Evolutionary conservation across 2,888 invertebrate genomes (phyloP).

Genomic region (Drosophila mulleri): DNA sequence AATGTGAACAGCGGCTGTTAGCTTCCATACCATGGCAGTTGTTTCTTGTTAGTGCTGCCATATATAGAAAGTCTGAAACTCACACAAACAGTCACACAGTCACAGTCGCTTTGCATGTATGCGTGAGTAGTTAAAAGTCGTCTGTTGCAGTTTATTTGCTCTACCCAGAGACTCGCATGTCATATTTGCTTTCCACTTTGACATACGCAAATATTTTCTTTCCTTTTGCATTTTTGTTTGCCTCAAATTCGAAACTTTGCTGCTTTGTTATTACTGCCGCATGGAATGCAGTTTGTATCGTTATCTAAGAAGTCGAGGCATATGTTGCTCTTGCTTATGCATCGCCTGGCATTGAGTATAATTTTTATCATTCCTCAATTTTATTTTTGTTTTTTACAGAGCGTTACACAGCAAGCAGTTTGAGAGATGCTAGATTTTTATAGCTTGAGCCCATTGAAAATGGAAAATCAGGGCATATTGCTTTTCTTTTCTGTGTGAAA

Average conservation of each 20-base stretch:
- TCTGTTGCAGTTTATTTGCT: conserved; percentile 47
- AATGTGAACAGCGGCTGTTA: conserved; percentile 26
- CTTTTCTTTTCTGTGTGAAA: too few species aligned
- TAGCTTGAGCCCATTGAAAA: too few species aligned
- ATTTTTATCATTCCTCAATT: background rate
- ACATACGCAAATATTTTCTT: conserved; percentile 53
- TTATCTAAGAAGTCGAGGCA: conserved; percentile 12
- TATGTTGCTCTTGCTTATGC: background rate
- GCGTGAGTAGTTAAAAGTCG: background rate
- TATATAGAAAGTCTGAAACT: background rate
- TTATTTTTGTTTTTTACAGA: too few species aligned
- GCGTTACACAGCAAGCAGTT: background rate
- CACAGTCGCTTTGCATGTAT: background rate
- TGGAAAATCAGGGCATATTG: too few species aligned
- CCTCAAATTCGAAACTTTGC: conserved; percentile 15
- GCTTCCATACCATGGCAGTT: conserved; percentile 14
- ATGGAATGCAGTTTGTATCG: conserved; percentile 8
- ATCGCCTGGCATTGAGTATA: background rate
- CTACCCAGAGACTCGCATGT: conserved; percentile 36
- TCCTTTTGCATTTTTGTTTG: conserved; percentile 22
- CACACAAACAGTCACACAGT: background rate
- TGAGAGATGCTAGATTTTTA: too few species aligned
- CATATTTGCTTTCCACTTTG: conserved; percentile 59
- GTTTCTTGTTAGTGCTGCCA: conserved; percentile 4
- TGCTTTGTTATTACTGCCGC: conserved; percentile 2